These are phyloP conservation scores for Gryon sp. DNA, from an alignment of 1,140 invertebrate species.

Conservation along the genomic window DNA sequence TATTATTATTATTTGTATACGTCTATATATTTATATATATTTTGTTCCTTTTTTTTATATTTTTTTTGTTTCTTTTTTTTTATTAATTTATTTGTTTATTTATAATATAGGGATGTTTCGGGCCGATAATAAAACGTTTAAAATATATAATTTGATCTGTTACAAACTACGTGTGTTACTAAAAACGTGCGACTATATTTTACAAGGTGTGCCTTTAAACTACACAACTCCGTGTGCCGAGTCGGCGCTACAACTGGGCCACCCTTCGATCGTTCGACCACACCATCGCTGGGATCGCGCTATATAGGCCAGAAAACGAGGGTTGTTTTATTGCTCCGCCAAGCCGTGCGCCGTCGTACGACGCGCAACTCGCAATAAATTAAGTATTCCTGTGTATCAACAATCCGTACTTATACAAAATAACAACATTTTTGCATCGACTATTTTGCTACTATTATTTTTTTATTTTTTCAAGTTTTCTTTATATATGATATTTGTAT, in stretches of 20 bases:
- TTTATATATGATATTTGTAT: too few relatives aligned
- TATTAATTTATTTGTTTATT: conserved; percentile 20
- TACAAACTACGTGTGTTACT: conserved; percentile 65
- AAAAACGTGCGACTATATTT: conserved; percentile 78
- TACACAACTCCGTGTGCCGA: conserved; percentile 77
- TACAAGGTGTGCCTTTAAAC: conserved; percentile 78
- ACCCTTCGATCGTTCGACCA: conserved; percentile 76
- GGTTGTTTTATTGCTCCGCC: conserved; percentile 60
- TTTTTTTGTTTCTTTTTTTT: not conserved
- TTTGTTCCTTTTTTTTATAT: conserved; percentile 25
- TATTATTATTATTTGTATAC: conserved; percentile 16
- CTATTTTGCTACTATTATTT: too few relatives aligned
- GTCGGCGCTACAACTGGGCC: conserved; percentile 78
- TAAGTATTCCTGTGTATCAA: conserved; percentile 15
- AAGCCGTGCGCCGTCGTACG: conserved; percentile 42
- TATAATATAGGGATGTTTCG: conserved; percentile 45
- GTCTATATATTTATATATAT: conserved; percentile 39
- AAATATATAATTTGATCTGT: conserved; percentile 51
- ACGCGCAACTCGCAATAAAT: conserved; percentile 38
- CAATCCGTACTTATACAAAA: too few relatives aligned
- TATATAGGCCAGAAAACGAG: conserved; percentile 62
- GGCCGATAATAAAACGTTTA: conserved; percentile 57
- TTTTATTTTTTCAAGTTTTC: too few relatives aligned
- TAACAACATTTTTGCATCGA: too few relatives aligned
- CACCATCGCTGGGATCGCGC: conserved; percentile 58